A percentile compares a stretch with the other conserved stretches of the same genome.
These are phyloP conservation scores for Vesta saturnalis DNA, from an alignment of 2,888 invertebrate genomes.

Conservation along the genomic window DNA sequence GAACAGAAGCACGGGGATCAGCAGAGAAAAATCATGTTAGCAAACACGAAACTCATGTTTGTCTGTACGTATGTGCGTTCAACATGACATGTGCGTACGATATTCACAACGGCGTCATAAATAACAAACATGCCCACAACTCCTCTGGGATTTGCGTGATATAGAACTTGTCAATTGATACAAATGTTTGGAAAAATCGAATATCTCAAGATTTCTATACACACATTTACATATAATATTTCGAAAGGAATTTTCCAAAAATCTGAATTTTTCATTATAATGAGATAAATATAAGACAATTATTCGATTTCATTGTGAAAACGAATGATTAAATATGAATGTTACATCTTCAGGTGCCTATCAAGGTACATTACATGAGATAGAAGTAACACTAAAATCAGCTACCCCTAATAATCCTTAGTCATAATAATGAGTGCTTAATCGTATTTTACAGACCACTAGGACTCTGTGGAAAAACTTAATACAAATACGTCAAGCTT, in stretches of 20 bases:
- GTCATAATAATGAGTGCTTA: too few species aligned
- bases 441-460: too few species aligned
- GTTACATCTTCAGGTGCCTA: too few species aligned
- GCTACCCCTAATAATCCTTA: too few species aligned
- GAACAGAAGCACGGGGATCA: constrained; percentile 16
- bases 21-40: constrained; percentile 14
- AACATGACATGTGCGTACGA: constrained; percentile 46
- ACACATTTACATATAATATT: constrained; percentile 25
- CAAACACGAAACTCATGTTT: constrained; percentile 32
- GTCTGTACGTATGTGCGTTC: constrained; percentile 31
- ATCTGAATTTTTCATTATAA: not conserved
- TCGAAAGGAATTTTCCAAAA: not conserved
- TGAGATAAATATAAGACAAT: too few species aligned
- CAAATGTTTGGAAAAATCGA: constrained; percentile 46
- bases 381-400: too few species aligned
- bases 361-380: too few species aligned
- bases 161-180: constrained; percentile 60
- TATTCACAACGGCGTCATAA: constrained; percentile 55
- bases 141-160: constrained; percentile 57
- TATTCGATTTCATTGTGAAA: not conserved
- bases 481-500: too few species aligned
- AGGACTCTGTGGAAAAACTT: too few species aligned
- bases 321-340: too few species aligned
- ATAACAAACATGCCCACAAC: constrained; percentile 56
- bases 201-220: constrained; percentile 30